Evolutionary conservation across 2,113 vertebrate species (phyloP).

Genomic region (Amazona vittata): DNA sequence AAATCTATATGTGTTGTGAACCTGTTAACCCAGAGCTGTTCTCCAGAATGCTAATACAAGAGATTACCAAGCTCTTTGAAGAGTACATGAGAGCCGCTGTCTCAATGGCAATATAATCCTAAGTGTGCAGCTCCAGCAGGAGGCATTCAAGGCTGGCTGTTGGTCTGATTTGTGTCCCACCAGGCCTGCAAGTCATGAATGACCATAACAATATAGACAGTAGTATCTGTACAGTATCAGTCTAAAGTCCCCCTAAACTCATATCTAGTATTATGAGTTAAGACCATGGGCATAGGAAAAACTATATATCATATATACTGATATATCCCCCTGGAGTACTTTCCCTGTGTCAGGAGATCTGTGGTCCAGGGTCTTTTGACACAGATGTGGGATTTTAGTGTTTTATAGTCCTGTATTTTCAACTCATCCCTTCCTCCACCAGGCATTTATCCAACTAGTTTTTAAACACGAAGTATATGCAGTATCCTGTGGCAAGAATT

Average conservation of each 20-base stretch:
- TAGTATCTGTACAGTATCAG: not conserved
- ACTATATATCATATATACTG: fast-evolving
- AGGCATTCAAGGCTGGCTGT: not conserved
- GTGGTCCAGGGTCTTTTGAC: not conserved
- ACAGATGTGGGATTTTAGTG: not conserved
- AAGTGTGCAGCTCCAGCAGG: fast-evolving
- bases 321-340: not conserved
- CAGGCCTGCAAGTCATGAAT: not conserved
- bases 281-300: not conserved
- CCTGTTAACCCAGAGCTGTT: not conserved
- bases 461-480: not conserved
- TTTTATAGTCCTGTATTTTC: not conserved
- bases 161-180: not conserved
- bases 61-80: not conserved
- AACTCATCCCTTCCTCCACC: not conserved
- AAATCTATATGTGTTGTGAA: not conserved
- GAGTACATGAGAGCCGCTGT: too few relatives aligned
- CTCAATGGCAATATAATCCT: not conserved
- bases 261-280: not conserved
- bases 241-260: not conserved
- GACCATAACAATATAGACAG: not conserved
- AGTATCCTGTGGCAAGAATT: not conserved
- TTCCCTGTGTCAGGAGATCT: not conserved
- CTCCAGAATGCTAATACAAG: not conserved
- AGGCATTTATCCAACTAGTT: not conserved